These are phyloP conservation scores for Hemistola chrysoprasaria DNA, from an alignment of 2,888 invertebrate species.

Conservation along the genomic window DNA sequence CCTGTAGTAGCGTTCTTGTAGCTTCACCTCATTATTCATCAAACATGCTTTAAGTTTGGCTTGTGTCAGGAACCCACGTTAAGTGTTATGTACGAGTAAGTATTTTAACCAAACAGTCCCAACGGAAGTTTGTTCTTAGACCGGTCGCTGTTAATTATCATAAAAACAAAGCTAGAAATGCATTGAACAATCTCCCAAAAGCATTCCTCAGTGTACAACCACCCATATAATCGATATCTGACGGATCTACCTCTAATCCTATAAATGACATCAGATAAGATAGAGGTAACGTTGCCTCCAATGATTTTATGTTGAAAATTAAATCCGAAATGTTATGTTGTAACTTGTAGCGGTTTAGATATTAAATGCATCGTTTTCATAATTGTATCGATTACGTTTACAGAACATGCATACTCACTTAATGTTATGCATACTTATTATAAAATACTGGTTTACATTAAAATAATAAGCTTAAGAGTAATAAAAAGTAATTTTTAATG, in stretches of 20 bases:
- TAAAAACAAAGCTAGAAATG: slow-evolving; percentile 77
- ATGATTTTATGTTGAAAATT: slow-evolving; percentile 48
- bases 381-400: slow-evolving; percentile 35
- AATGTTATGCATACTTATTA: slow-evolving; percentile 8
- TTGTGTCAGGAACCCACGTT: slow-evolving; percentile 51
- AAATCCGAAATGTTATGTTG: slow-evolving; percentile 45
- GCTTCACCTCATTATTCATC: no score
- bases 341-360: slow-evolving; percentile 41
- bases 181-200: slow-evolving; percentile 64
- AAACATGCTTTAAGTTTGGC: no score
- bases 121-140: slow-evolving; percentile 68
- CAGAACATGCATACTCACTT: slow-evolving; percentile 28
- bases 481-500: no score
- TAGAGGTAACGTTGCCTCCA: slow-evolving; percentile 45
- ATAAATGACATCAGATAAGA: slow-evolving; percentile 79
- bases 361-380: slow-evolving; percentile 38
- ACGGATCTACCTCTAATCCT: slow-evolving; percentile 75
- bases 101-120: slow-evolving; percentile 52
- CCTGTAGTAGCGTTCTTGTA: no score
- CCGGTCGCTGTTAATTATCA: slow-evolving; percentile 70
- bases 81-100: slow-evolving; percentile 50
- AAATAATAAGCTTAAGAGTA: slow-evolving; percentile 3
- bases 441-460: slow-evolving; percentile 8
- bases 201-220: slow-evolving; percentile 52
- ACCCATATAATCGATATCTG: slow-evolving; percentile 69